Evolutionary conservation across 1,140 invertebrate species (phyloP).

Genomic region (Drosophila pachea): DNA sequence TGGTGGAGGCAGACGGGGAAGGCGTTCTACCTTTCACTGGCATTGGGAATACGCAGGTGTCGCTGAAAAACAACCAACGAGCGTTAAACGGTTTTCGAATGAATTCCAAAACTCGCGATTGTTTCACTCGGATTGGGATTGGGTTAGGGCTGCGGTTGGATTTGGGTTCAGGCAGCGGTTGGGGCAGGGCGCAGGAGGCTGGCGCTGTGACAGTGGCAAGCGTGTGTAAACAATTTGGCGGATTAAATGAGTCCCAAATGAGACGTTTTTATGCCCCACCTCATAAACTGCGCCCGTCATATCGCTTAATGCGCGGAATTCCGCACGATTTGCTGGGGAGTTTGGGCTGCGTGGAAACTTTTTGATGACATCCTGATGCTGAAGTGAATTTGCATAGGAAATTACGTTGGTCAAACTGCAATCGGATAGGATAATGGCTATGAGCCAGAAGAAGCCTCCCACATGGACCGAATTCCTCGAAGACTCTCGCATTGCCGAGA

Average conservation of each 20-base stretch:
- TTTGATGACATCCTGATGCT: not conserved
- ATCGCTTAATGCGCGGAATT: slow-evolving; percentile 15
- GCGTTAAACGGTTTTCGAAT: slow-evolving; percentile 74
- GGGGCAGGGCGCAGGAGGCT: not conserved
- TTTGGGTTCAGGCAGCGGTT: not conserved
- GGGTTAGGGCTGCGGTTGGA: slow-evolving; percentile 13
- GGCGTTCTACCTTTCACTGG: slow-evolving; percentile 5
- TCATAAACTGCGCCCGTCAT: slow-evolving; percentile 58
- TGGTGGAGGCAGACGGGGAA: not conserved
- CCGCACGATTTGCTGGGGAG: slow-evolving; percentile 3
- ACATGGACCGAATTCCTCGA: slow-evolving; percentile 17
- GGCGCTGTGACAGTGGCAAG: slow-evolving; percentile 5
- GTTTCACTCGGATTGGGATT: slow-evolving; percentile 32
- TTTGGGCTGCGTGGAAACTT: not conserved
- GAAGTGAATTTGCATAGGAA: not conserved
- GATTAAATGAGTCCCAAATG: slow-evolving; percentile 76
- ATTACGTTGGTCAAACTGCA: not conserved
- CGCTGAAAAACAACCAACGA: slow-evolving; percentile 57
- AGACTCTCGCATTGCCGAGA: slow-evolving; percentile 16
- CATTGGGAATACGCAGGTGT: slow-evolving; percentile 69
- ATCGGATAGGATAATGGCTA: not conserved
- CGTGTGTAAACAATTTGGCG: slow-evolving; percentile 69
- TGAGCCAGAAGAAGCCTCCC: not conserved
- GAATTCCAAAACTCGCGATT: slow-evolving; percentile 75
- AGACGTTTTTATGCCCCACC: slow-evolving; percentile 64